Base-by-base conservation (phyloP, 2,113 vertebrate genomes). In the Phalacrocorax brasilianus region DNA sequence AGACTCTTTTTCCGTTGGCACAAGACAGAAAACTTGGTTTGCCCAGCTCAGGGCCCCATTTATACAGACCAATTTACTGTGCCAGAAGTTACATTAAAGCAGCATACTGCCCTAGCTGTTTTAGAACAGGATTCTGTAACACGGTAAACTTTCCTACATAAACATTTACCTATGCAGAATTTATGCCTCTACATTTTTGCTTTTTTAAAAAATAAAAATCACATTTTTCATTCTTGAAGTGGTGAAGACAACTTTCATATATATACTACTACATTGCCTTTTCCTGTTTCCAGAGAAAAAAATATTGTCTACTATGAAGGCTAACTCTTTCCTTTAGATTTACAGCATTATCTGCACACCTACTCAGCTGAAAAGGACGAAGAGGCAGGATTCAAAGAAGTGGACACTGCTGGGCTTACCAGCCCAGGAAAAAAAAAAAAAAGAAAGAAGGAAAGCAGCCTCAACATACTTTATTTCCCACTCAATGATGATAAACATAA, bases 41-140 rank as follows among this genome's bases (percentile, higher is more conserved):
- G 13, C 87, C 76, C 62, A 62, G 72, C 80, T 89, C 77, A 72
- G 91, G 92, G 96, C 86, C 96, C 45, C 95, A 87, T 85, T 94
- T 92, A 75, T 73, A 47, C 70, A 77, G 88, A 85, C 74, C 85
- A 95, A 95, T 92, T 89, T 80, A 93, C 88, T 82, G 92, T 93
- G 97, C 91, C 92, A 94, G 94, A 76, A 94, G 73, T 92, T 95
- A 89, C 89, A 95, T 96, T 96, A 96, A 94, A 96, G 77, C 19
- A 0, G 93, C 91, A 92, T 95, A 96, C 94, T 95, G 76, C 91
- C 70, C 70, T 66, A 78, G 91, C 66, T 96, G 88, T 96, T 95
- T 96, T 81, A 87, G 73, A 92, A 82, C 92, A 72, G 90, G 86
- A 83, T 91, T 94, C 80, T 81, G 44, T 95, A 92, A 91, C 91